Conservation (phyloP, 2,113 vertebrate species). For the Echinops telfairi region DNA sequence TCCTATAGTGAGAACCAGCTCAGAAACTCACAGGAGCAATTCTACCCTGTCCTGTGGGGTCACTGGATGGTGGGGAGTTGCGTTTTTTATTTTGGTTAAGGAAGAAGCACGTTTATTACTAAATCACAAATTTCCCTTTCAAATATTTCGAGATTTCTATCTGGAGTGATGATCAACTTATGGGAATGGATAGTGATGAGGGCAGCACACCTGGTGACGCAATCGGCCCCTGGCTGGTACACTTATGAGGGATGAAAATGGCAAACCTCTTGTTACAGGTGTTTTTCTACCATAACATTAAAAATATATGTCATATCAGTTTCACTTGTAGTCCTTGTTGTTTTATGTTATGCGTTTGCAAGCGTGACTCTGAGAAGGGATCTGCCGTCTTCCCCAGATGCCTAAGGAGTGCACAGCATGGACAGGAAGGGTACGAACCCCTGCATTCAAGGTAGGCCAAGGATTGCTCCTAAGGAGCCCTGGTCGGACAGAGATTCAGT, state of each 20-base stretch:
- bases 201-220: neutral
- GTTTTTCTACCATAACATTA: no score
- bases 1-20: no score
- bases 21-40: no score
- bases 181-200: neutral
- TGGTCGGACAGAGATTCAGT: neutral
- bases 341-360: conserved; percentile 30
- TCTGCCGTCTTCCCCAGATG: neutral
- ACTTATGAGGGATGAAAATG: neutral
- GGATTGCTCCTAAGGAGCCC: neutral
- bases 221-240: neutral
- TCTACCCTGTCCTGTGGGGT: no score
- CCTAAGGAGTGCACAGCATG: neutral
- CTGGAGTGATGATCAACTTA: neutral
- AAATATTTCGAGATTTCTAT: conserved; percentile 35
- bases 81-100: no score
- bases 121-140: neutral
- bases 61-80: no score
- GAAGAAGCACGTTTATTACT: neutral
- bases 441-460: neutral
- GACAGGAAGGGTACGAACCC: neutral
- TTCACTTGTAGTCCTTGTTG: neutral
- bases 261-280: neutral
- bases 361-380: neutral
- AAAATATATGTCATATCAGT: no score